Evolutionary conservation across 2,888 invertebrate species (phyloP).

Genomic region (Rhamnusium bicolor): DNA sequence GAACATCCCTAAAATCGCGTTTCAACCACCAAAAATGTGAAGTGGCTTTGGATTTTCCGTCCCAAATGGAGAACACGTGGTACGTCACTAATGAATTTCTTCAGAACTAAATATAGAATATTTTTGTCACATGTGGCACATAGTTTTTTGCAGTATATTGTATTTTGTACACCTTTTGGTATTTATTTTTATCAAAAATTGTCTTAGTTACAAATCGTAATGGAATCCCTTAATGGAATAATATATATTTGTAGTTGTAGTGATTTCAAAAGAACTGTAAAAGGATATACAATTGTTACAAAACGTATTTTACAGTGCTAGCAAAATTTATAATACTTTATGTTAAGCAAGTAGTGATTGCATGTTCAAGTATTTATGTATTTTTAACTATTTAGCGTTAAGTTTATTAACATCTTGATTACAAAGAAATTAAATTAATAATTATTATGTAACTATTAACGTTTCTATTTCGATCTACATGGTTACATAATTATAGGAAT

Average conservation of each 20-base stretch:
- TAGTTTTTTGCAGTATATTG: too few relatives aligned
- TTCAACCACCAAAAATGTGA: too few relatives aligned
- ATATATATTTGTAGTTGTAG: background rate
- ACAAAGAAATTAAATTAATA: background rate
- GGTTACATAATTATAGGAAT: background rate
- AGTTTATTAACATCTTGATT: conserved; percentile 10
- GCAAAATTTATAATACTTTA: background rate
- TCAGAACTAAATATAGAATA: too few relatives aligned
- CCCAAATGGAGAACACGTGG: too few relatives aligned
- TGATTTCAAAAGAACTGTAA: background rate
- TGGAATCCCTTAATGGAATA: background rate
- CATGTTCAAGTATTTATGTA: background rate
- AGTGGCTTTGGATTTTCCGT: too few relatives aligned
- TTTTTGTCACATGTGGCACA: too few relatives aligned
- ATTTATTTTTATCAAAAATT: too few relatives aligned
- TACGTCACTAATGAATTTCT: too few relatives aligned
- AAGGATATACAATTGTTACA: conserved; percentile 6
- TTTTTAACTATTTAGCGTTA: background rate
- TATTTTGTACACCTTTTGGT: too few relatives aligned
- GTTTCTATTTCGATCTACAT: background rate
- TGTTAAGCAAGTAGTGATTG: background rate
- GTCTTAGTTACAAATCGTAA: too few relatives aligned
- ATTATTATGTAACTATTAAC: background rate
- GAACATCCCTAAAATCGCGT: too few relatives aligned
- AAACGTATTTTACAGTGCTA: conserved; percentile 4